Base-by-base conservation (phyloP, 1,140 invertebrate species). In the Pinna nobilis region DNA sequence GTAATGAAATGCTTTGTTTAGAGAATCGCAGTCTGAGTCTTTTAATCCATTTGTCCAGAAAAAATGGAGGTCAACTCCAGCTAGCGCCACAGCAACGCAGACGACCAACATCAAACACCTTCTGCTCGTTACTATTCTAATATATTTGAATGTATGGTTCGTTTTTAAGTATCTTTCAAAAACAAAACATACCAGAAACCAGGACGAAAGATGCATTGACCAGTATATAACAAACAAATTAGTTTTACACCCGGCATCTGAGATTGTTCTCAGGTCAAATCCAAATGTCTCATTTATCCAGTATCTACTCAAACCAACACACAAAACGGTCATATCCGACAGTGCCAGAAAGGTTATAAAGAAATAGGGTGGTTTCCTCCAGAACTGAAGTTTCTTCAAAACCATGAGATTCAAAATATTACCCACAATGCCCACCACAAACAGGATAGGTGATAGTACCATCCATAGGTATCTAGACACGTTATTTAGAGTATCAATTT, bases 161-260 rank as follows among this genome's bases (percentile, higher is more conserved):
- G 81, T 79, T 57, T 78, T 75, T 13, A 85, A 3, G 18, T 78
- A 74, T 18, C 84, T 71, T 59, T 85, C 82, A 3, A 81, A 32
- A 0, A 82, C 74, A 0, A 86, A 66, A 11, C 78, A 74, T 9
- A 83, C 84, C 11, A 85, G 70, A 44, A 82, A 79, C 85, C 82
- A 84, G 0, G 85, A 80, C 0, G 83, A 86, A 59, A 74, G 74
- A 18, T 86, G 78, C 75, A 83, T 75, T 9, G 70, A 68, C 11
- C 70, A 37, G 61, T 86, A 86, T 2, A 83, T 70, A 11, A 79
- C 20, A 55, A 84, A 86, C 3, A 79, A 60, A 70, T 84, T 70
- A 3, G 82, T 20, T 60, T 80, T 79, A 55, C 85, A 86, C 1
- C 73, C 73, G 11, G 60, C 33, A 23, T 76, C 49, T 47, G 72